Conservation (phyloP, 2,113 vertebrate species). For the Upupa epops region DNA sequence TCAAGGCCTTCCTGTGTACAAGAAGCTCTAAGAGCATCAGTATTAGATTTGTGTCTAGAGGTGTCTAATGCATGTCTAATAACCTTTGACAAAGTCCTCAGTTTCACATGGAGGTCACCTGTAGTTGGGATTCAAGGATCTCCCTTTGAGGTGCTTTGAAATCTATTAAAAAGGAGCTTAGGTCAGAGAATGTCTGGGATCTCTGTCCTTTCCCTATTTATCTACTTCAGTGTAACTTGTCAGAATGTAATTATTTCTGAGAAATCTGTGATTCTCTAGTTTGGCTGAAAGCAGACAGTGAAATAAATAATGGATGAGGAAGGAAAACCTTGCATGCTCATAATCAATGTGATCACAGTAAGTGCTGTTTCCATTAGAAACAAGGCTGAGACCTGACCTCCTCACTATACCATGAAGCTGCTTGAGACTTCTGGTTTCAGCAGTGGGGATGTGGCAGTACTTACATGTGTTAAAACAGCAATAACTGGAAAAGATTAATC, state of each 20-base stretch:
- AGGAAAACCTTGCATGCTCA: not conserved
- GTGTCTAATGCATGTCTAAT: not conserved
- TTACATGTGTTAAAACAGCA: not conserved
- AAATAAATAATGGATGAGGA: constrained; percentile 35
- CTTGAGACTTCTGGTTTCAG: not conserved
- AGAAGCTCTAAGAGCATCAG: not conserved
- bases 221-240: not conserved
- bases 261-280: constrained; percentile 1
- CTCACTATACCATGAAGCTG: not conserved
- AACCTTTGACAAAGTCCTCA: not conserved
- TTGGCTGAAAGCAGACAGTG: constrained; percentile 15
- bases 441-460: not conserved
- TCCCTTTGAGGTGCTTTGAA: not conserved
- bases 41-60: not conserved
- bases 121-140: not conserved
- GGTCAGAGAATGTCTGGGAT: not conserved
- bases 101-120: not conserved
- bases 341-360: not conserved
- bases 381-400: not conserved
- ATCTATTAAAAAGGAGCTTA: not conserved
- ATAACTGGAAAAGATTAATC: not conserved
- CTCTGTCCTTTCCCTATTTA: constrained; percentile 5
- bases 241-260: constrained; percentile 3
- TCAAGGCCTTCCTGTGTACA: not conserved
- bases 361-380: constrained; percentile 9